phyloP scores from a whole-genome alignment of 2,888 invertebrate species.

The Altica lythri region DNA sequence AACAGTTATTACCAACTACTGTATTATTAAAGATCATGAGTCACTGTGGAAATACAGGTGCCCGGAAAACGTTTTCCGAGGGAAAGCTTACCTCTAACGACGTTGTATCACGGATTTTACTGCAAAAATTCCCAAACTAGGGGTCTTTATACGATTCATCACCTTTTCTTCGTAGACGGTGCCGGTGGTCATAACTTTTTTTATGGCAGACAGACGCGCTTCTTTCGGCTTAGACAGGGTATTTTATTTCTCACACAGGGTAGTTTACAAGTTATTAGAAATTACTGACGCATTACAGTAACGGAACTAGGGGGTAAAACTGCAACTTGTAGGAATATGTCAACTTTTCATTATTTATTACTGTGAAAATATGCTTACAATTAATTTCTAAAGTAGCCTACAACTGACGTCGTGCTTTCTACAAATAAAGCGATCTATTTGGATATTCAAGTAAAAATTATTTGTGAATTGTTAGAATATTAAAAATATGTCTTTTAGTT shows the following conservation, averaged over 20 bases:
- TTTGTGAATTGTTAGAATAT: no score
- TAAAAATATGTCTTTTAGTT: no score
- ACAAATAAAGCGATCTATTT: no score
- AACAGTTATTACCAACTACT: slow-evolving; percentile 45
- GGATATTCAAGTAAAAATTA: no score
- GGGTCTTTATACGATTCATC: slow-evolving; percentile 31
- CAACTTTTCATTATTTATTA: no score
- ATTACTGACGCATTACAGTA: slow-evolving; percentile 2
- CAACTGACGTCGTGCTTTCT: no score
- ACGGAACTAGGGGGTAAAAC: not conserved
- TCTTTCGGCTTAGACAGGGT: slow-evolving; percentile 15
- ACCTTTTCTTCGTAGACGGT: slow-evolving; percentile 27
- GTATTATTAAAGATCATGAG: slow-evolving; percentile 48
- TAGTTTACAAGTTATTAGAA: slow-evolving; percentile 8
- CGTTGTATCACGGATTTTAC: slow-evolving; percentile 42
- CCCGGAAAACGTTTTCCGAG: slow-evolving; percentile 34
- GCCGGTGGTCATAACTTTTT: slow-evolving; percentile 25
- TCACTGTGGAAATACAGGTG: slow-evolving; percentile 48
- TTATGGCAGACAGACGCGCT: slow-evolving; percentile 22
- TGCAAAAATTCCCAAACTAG: slow-evolving; percentile 31
- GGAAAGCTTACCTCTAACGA: slow-evolving; percentile 36
- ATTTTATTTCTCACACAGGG: no score
- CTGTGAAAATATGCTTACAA: no score
- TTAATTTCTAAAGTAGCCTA: no score
- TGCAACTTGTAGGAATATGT: not conserved